phyloP scores from a whole-genome alignment of 2,888 invertebrate species.

The Buathra laborator region DNA sequence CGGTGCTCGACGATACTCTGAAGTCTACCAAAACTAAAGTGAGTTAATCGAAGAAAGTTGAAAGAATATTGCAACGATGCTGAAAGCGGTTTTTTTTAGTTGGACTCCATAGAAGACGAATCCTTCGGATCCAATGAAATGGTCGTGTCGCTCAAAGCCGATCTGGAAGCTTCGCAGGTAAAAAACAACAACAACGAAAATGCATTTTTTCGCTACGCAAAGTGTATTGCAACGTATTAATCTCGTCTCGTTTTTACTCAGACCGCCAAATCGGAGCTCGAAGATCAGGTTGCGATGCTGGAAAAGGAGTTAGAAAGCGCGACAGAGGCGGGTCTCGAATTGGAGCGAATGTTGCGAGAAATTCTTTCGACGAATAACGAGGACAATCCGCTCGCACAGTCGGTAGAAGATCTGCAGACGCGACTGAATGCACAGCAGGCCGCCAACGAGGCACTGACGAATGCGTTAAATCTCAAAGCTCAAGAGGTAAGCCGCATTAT shows the following conservation, averaged over 20 bases:
- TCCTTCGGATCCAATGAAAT: slow-evolving; percentile 91
- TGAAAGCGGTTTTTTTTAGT: slow-evolving; percentile 66
- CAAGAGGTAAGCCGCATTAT: slow-evolving; percentile 81
- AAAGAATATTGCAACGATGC: neutral
- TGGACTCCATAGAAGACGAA: slow-evolving; percentile 89
- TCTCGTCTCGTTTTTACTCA: slow-evolving; percentile 65
- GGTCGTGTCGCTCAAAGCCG: slow-evolving; percentile 89
- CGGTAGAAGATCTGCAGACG: slow-evolving; percentile 89
- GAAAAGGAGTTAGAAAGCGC: slow-evolving; percentile 93
- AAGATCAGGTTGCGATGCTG: slow-evolving; percentile 89
- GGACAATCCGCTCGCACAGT: slow-evolving; percentile 88
- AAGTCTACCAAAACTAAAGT: slow-evolving; percentile 83
- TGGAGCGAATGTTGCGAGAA: slow-evolving; percentile 89
- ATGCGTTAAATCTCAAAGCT: slow-evolving; percentile 83
- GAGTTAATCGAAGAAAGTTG: slow-evolving; percentile 39
- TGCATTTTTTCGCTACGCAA: slow-evolving; percentile 33
- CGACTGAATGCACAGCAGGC: slow-evolving; percentile 89
- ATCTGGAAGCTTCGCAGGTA: slow-evolving; percentile 87
- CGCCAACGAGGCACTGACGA: slow-evolving; percentile 85
- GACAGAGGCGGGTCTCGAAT: slow-evolving; percentile 92
- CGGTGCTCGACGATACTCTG: slow-evolving; percentile 86
- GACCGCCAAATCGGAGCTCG: slow-evolving; percentile 86
- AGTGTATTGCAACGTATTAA: slow-evolving; percentile 9
- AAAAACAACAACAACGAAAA: slow-evolving; percentile 17
- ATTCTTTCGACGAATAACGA: slow-evolving; percentile 89